Evolutionary conservation across 2,888 invertebrate genomes (phyloP).

Genomic region (Clitarchus hookeri): DNA sequence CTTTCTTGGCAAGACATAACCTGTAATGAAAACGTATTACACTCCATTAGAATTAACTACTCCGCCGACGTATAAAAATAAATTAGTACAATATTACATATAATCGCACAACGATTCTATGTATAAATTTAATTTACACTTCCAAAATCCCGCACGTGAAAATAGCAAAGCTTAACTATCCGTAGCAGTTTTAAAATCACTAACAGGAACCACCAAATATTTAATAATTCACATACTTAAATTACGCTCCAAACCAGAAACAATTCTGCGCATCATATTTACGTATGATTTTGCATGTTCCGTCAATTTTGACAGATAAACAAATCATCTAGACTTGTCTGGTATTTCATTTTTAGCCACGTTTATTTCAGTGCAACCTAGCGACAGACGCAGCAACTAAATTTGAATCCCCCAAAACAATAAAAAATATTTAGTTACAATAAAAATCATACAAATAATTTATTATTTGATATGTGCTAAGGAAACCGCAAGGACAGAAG

Average conservation of each 20-base stretch:
- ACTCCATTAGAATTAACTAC: background rate
- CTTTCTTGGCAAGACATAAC: background rate
- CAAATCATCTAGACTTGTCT: background rate
- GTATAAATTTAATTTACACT: background rate
- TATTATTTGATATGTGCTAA: too few species aligned
- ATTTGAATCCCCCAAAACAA: too few species aligned
- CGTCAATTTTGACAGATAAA: constrained; percentile 21
- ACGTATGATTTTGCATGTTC: background rate
- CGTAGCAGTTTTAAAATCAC: background rate
- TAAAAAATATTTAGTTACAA: too few species aligned
- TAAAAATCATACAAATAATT: too few species aligned
- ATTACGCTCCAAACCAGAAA: background rate
- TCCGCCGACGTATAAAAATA: background rate
- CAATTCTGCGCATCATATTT: background rate
- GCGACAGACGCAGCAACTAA: background rate
- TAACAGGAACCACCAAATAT: background rate
- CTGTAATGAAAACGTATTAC: background rate
- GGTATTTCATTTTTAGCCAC: background rate
- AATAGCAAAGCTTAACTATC: background rate
- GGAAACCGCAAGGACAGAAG: too few species aligned
- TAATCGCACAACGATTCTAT: background rate
- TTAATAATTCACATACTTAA: background rate
- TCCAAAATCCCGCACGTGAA: background rate
- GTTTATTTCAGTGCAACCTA: background rate
- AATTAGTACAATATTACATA: background rate